phyloP scores from a whole-genome alignment of 2,888 invertebrate species.

The Melinopterus prodromus region DNA sequence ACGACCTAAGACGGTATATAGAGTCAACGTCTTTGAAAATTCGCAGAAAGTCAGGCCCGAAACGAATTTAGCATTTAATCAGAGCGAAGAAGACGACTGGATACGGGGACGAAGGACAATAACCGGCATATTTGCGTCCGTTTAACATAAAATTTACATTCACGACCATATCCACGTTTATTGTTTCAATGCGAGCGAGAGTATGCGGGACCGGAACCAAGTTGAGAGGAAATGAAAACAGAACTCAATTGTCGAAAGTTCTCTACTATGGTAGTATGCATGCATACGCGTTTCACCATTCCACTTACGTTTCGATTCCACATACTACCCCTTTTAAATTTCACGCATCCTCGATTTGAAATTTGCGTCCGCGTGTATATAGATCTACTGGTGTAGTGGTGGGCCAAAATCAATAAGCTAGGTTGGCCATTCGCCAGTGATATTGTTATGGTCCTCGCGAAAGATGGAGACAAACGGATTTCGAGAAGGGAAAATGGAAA shows the following conservation, averaged over 20 bases:
- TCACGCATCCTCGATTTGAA: neutral
- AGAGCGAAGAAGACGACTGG: neutral
- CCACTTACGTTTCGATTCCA: neutral
- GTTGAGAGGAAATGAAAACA: slow-evolving; percentile 4
- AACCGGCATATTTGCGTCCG: slow-evolving; percentile 4
- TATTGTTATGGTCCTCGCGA: neutral
- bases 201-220: neutral
- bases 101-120: neutral
- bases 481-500: neutral
- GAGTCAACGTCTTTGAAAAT: neutral
- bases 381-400: neutral
- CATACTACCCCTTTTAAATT: neutral
- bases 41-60: neutral
- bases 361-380: neutral
- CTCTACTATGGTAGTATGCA: neutral
- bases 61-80: neutral
- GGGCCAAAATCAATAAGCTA: neutral
- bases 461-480: neutral
- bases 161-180: neutral
- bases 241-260: slow-evolving; percentile 4
- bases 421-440: neutral
- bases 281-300: neutral
- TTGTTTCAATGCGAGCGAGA: neutral
- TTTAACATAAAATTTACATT: slow-evolving; percentile 4
- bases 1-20: no score